These are phyloP conservation scores for Mythimna ferrago DNA, from an alignment of 2,888 invertebrate genomes.

Conservation along the genomic window DNA sequence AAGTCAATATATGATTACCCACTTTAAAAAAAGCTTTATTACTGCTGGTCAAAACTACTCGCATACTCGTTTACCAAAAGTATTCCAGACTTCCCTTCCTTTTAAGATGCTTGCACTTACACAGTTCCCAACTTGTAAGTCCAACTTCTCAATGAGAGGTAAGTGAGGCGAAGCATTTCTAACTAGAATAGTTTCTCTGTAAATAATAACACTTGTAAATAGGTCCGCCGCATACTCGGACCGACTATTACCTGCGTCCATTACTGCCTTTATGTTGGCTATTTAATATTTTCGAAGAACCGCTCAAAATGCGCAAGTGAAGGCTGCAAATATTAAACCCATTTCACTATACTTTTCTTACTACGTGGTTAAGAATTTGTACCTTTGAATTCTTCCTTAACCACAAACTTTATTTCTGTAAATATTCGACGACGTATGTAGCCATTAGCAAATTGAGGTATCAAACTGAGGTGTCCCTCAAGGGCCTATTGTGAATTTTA, in stretches of 20 bases:
- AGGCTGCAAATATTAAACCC: constrained; percentile 32
- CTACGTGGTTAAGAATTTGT: constrained; percentile 7
- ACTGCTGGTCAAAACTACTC: constrained; percentile 2
- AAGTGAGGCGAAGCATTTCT: constrained; percentile 44
- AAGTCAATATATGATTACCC: too few relatives aligned
- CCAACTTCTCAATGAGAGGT: constrained; percentile 29
- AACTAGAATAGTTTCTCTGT: constrained; percentile 43
- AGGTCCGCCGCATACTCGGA: constrained; percentile 41
- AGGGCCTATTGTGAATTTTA: not conserved
- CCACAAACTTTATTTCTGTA: not conserved
- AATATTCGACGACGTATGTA: not conserved
- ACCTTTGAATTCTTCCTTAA: too few relatives aligned
- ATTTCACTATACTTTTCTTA: constrained; percentile 35
- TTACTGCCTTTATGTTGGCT: constrained; percentile 54
- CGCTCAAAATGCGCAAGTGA: constrained; percentile 30
- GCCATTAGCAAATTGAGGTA: constrained; percentile 21
- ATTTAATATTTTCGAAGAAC: constrained; percentile 61
- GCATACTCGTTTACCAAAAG: not conserved
- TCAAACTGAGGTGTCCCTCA: constrained; percentile 11
- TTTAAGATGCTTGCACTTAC: constrained; percentile 40
- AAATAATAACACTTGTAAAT: constrained; percentile 56
- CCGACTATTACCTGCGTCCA: constrained; percentile 50
- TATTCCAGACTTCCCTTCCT: constrained; percentile 8
- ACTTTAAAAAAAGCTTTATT: not conserved
- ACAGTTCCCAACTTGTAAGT: constrained; percentile 32